Evolutionary conservation across 2,888 invertebrate genomes (phyloP).

Genomic region (Pseudococcus longispinus): DNA sequence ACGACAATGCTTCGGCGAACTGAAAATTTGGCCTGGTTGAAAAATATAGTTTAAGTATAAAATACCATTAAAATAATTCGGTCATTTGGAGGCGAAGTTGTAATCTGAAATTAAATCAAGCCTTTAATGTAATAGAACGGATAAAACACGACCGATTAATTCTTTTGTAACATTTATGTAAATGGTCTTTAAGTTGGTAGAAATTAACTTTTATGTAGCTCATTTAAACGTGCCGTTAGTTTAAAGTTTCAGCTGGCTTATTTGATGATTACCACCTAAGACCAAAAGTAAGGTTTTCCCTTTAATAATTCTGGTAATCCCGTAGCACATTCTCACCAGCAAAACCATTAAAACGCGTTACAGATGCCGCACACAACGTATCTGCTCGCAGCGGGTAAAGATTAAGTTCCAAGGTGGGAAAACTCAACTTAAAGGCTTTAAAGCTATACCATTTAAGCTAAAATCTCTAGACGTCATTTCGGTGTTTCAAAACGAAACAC

Average conservation of each 20-base stretch:
- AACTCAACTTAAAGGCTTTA: constrained; percentile 36
- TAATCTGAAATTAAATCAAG: constrained; percentile 39
- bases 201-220: constrained; percentile 51
- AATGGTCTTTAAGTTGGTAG: constrained; percentile 50
- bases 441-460: constrained; percentile 44
- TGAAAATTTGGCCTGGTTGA: background rate
- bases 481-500: constrained; percentile 1
- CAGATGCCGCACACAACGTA: constrained; percentile 35
- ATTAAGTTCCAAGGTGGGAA: constrained; percentile 37
- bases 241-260: constrained; percentile 43
- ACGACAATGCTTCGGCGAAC: background rate
- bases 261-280: constrained; percentile 48
- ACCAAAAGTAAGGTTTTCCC: constrained; percentile 23
- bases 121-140: constrained; percentile 33
- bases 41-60: background rate
- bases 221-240: constrained; percentile 49
- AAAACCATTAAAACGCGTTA: constrained; percentile 49
- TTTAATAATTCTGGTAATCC: constrained; percentile 47
- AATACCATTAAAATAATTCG: constrained; percentile 25
- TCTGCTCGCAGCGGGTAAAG: constrained; percentile 37
- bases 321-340: constrained; percentile 49
- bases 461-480: constrained; percentile 47
- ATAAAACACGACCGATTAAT: constrained; percentile 51
- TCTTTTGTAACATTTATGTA: constrained; percentile 49
- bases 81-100: constrained; percentile 30